Base-by-base conservation (phyloP, 2,113 vertebrate species). In the Cervus canadensis region DNA sequence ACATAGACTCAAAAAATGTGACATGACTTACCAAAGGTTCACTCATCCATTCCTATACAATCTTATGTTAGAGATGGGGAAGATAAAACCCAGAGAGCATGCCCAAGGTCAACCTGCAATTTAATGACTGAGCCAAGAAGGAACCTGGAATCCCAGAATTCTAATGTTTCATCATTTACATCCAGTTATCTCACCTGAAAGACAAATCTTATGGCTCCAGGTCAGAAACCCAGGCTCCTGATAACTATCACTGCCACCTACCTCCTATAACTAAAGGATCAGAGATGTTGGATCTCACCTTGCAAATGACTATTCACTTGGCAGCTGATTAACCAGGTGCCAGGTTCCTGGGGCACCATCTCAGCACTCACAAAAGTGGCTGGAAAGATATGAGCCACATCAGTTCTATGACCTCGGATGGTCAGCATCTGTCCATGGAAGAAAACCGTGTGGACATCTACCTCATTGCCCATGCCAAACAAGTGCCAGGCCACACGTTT, bases 381-480 rank as follows among this genome's bases (percentile, higher is more conserved):
- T 95, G 99, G 99, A 95, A 99, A 99, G 45, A 99, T 98, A 89
- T 98, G 98, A 94, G 97, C 98, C 96, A 99, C 99, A 0, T 99
- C 98, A 15, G 98, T 99, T 82, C 95, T 98, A 5, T 99, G 99
- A 71, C 98, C 99, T 54, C 98, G 97, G 79, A 98, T 95, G 2
- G n/a, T 98, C 59, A 99, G 95, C 1, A n/a, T 98, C 96, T 99
- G 98, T 97, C 99, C 99, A 23, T 99, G 98, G 96, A 99, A 99
- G 94, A 98, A 99, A 88, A 97, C 99, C 50, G 99, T 99, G 76
- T 99, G 99, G 84, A 99, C 62, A 85, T 99, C 99, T 4, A 99
- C 92, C 97, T 99, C 99, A 90, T 98, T 99, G 89, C 99, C 99
- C 98, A 99, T 99, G 40, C 99, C 99, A 0, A 99, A 99, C 93